These are phyloP conservation scores for Sitta europaea DNA, from an alignment of 2,113 vertebrate species.

Conservation along the genomic window DNA sequence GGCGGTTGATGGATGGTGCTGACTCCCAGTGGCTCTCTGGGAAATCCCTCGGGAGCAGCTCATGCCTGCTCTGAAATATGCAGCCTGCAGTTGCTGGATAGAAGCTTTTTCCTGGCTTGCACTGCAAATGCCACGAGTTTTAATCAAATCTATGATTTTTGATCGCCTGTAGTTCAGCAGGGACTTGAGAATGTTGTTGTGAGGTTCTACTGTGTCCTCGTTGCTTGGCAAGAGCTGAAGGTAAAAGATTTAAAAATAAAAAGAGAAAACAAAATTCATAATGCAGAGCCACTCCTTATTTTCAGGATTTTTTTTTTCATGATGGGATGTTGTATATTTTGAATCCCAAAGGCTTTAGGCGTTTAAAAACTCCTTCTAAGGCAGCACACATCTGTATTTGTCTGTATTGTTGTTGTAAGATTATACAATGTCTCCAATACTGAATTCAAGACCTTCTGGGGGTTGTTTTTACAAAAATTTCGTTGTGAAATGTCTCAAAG, in stretches of 20 bases:
- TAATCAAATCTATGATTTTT: not conserved
- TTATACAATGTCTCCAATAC: not conserved
- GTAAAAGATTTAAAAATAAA: not conserved
- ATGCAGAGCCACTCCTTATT: not conserved
- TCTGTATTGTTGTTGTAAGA: not conserved
- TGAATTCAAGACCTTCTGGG: not conserved
- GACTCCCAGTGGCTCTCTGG: not conserved
- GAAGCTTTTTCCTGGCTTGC: not conserved
- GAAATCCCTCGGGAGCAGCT: not conserved
- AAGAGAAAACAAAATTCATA: not conserved
- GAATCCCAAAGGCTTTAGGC: not conserved
- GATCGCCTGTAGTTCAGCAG: not conserved
- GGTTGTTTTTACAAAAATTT: not conserved
- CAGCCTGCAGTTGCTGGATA: not conserved
- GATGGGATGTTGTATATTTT: not conserved
- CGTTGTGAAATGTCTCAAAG: not conserved
- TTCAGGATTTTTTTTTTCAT: not conserved
- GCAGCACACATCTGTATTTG: not conserved
- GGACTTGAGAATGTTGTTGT: not conserved
- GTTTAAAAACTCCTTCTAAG: not conserved
- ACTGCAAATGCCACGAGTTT: not conserved
- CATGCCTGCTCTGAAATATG: fast-evolving
- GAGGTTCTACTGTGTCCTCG: not conserved
- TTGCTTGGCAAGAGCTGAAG: not conserved
- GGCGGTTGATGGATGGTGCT: not conserved